A percentile compares a stretch with the other conserved stretches of the same genome.
These are phyloP conservation scores for Nycticorax nycticorax DNA, from an alignment of 2,113 vertebrate genomes.

Conservation along the genomic window DNA sequence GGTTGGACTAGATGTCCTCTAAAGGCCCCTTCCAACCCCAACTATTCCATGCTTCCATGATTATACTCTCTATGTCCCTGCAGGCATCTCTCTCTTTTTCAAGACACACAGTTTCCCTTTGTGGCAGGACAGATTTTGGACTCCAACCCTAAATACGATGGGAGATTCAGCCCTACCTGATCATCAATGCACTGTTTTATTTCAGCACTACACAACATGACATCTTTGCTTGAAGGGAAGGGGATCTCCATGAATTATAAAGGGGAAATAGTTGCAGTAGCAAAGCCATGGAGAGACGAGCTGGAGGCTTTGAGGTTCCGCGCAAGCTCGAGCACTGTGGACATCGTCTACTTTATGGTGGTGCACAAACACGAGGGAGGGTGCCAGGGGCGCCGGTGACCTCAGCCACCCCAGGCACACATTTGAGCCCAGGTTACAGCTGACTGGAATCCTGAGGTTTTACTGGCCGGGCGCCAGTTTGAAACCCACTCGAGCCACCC, in stretches of 20 bases:
- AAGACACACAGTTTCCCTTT: rapidly evolving
- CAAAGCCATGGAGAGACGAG: neutral
- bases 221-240: neutral
- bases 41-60: neutral
- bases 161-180: neutral
- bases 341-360: neutral
- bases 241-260: too few relatives aligned
- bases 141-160: rapidly evolving
- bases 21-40: neutral
- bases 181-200: rapidly evolving
- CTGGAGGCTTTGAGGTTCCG: neutral
- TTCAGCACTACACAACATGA: neutral
- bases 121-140: neutral
- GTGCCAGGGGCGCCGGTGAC: constrained; percentile 39
- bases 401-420: constrained; percentile 66
- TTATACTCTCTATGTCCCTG: neutral
- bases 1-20: neutral
- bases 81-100: neutral
- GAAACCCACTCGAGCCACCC: constrained; percentile 67
- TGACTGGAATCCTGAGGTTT: constrained; percentile 77
- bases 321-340: rapidly evolving
- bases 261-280: neutral
- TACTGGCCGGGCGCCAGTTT: constrained; percentile 64
- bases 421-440: constrained; percentile 65
- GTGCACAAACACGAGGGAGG: neutral